Percentiles rank a stretch among this genome's conserved stretches.
Conservation (phyloP, 2,888 invertebrate genomes). For the Latrodectus hesperus region DNA sequence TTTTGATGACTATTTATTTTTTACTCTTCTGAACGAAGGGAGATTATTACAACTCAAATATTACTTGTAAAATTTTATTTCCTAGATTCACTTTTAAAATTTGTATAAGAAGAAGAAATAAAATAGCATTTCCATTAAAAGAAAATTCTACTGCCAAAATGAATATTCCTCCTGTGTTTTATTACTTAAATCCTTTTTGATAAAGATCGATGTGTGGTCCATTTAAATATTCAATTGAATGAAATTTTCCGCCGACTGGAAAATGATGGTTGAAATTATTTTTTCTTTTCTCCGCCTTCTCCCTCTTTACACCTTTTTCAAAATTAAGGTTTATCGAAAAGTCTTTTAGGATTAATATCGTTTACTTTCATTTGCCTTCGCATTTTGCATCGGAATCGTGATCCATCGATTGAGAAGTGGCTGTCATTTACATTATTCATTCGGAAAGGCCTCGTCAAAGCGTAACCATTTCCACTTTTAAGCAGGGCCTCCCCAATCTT, state of each 20-base stretch:
- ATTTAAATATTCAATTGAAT: conserved; percentile 64
- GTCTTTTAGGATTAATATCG: conserved; percentile 60
- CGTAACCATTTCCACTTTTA: conserved; percentile 57
- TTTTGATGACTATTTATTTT: too few species aligned
- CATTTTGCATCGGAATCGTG: conserved; percentile 38
- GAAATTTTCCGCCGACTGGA: conserved; percentile 60
- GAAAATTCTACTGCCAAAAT: conserved; percentile 1
- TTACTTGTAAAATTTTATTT: too few species aligned
- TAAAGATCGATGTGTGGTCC: conserved; percentile 63
- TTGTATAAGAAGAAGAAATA: too few species aligned
- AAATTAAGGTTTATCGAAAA: conserved; percentile 64
- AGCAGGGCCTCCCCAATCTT: conserved; percentile 38
- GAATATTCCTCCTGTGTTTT: conserved; percentile 19
- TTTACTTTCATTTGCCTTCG: conserved; percentile 56
- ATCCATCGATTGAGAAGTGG: conserved; percentile 51
- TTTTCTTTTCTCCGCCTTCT: conserved; percentile 36
- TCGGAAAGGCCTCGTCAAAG: conserved; percentile 54
- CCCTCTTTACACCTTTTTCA: conserved; percentile 56
- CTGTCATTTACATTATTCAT: conserved; percentile 68
- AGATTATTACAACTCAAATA: too few species aligned
- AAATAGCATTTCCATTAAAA: too few species aligned
- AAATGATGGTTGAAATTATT: conserved; percentile 29
- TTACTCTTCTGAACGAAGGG: too few species aligned
- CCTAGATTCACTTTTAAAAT: too few species aligned
- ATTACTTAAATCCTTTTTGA: conserved; percentile 12